A percentile compares a stretch with the other conserved stretches of the same genome.
These are phyloP conservation scores for Eudasyphora cyanicolor DNA, from an alignment of 2,888 invertebrate genomes.

Conservation along the genomic window DNA sequence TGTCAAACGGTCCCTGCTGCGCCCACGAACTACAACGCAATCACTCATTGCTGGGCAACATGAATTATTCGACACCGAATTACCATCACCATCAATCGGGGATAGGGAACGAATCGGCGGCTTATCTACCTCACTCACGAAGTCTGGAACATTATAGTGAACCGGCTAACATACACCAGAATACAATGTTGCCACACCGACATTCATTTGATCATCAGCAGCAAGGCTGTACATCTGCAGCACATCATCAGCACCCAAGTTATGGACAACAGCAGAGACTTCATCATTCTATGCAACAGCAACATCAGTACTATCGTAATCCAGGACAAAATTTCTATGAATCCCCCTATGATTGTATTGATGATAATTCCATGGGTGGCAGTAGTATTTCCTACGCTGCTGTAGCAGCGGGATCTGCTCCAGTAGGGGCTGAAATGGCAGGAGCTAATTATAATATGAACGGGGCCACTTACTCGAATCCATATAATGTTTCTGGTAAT, in stretches of 20 bases:
- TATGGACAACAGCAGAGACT: slow-evolving; percentile 31
- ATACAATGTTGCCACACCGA: slow-evolving; percentile 73
- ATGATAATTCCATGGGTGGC: slow-evolving; percentile 73
- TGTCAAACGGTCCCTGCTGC: slow-evolving; percentile 40
- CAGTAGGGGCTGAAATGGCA: slow-evolving; percentile 33
- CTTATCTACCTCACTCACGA: slow-evolving; percentile 72
- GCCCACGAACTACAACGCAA: slow-evolving; percentile 18
- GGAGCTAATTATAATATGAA: slow-evolving; percentile 50
- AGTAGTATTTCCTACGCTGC: slow-evolving; percentile 74
- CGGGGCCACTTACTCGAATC: slow-evolving; percentile 70
- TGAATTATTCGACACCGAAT: slow-evolving; percentile 64
- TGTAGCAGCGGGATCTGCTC: slow-evolving; percentile 71
- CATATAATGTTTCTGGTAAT: slow-evolving; percentile 79
- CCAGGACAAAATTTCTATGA: slow-evolving; percentile 75
- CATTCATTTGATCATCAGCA: slow-evolving; percentile 80
- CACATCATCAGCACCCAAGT: slow-evolving; percentile 66
- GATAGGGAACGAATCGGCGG: slow-evolving; percentile 46
- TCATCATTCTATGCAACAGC: slow-evolving; percentile 62
- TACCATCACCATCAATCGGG: slow-evolving; percentile 63
- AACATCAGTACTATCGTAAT: slow-evolving; percentile 66
- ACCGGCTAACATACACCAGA: slow-evolving; percentile 64
- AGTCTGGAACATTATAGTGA: slow-evolving; percentile 79
- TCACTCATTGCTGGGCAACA: slow-evolving; percentile 66
- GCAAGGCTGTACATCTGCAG: slow-evolving; percentile 69
- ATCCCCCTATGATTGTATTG: slow-evolving; percentile 77